phyloP scores from a whole-genome alignment of 2,797 vertebrate species.

The Sebastes taczanowskii region DNA sequence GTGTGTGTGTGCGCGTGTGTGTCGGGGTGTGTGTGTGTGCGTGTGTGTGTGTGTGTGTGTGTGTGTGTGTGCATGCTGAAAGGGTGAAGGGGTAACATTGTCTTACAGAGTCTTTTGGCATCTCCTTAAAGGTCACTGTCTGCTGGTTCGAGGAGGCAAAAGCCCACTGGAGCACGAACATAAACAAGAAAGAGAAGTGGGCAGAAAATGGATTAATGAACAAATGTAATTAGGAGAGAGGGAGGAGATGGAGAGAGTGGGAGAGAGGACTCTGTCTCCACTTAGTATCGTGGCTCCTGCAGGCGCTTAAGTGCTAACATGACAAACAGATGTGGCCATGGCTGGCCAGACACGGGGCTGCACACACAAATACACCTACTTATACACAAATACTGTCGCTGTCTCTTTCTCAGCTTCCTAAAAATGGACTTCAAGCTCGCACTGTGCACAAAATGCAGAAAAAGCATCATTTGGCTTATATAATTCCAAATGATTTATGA shows the following conservation, averaged over 20 bases:
- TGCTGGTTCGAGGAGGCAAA: slow-evolving; percentile 72
- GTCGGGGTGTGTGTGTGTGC: background rate
- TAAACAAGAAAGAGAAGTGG: slow-evolving; percentile 82
- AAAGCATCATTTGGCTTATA: background rate
- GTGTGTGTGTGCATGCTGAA: slow-evolving; percentile 24
- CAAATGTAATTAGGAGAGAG: slow-evolving; percentile 84
- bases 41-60: background rate
- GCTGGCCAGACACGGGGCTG: slow-evolving; percentile 57
- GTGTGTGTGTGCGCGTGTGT: slow-evolving; percentile 2
- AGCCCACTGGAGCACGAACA: slow-evolving; percentile 76
- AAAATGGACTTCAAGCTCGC: background rate
- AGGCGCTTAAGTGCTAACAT: slow-evolving; percentile 84
- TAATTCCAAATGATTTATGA: background rate
- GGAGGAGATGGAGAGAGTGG: slow-evolving; percentile 72
- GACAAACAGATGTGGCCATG: slow-evolving; percentile 82
- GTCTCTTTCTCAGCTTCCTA: background rate
- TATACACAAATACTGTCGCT: background rate
- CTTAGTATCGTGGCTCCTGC: slow-evolving; percentile 76
- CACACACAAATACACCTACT: slow-evolving; percentile 27
- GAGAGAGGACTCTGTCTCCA: slow-evolving; percentile 80
- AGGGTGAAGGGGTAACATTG: slow-evolving; percentile 73
- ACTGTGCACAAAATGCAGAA: background rate
- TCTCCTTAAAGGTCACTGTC: slow-evolving; percentile 84
- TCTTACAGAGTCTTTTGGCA: slow-evolving; percentile 80
- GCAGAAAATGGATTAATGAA: slow-evolving; percentile 85